These are phyloP conservation scores for Neuroterus valhalla DNA, from an alignment of 1,140 invertebrate genomes.

Conservation along the genomic window DNA sequence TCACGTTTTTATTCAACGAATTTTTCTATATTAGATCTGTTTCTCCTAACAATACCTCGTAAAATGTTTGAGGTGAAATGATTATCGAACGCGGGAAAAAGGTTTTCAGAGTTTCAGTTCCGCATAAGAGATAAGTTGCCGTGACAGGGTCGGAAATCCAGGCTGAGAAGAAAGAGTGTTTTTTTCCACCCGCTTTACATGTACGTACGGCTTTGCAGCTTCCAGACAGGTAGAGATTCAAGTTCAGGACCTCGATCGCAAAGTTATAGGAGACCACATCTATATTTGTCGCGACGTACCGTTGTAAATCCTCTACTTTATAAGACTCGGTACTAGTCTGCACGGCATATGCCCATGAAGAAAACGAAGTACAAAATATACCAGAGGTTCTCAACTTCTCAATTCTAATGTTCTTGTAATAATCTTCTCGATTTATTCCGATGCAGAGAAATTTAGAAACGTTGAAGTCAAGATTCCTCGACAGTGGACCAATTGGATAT, in stretches of 20 bases:
- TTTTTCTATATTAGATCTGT: too few species aligned
- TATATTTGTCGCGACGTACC: slow-evolving; percentile 26
- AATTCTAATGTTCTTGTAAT: too few species aligned
- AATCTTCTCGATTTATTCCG: slow-evolving; percentile 6
- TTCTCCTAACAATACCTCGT: background rate
- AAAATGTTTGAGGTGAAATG: background rate
- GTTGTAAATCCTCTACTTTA: slow-evolving; percentile 25
- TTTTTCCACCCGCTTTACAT: slow-evolving; percentile 25
- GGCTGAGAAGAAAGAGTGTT: slow-evolving; percentile 15
- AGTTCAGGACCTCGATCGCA: slow-evolving; percentile 22
- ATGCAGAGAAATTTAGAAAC: background rate
- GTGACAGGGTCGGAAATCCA: background rate
- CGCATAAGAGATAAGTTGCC: background rate
- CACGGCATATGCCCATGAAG: slow-evolving; percentile 2
- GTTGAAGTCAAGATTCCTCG: background rate
- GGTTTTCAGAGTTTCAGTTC: background rate
- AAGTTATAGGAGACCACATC: slow-evolving; percentile 19
- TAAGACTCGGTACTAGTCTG: slow-evolving; percentile 9
- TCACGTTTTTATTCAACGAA: too few species aligned
- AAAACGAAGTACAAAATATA: slow-evolving; percentile 15
- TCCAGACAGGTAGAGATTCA: slow-evolving; percentile 25
- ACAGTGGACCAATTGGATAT: slow-evolving; percentile 6
- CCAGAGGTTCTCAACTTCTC: slow-evolving; percentile 9
- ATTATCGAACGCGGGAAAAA: background rate
- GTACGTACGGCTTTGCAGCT: slow-evolving; percentile 27